These are phyloP conservation scores for Pseudois nayaur DNA, from an alignment of 2,113 vertebrate genomes.

Conservation along the genomic window DNA sequence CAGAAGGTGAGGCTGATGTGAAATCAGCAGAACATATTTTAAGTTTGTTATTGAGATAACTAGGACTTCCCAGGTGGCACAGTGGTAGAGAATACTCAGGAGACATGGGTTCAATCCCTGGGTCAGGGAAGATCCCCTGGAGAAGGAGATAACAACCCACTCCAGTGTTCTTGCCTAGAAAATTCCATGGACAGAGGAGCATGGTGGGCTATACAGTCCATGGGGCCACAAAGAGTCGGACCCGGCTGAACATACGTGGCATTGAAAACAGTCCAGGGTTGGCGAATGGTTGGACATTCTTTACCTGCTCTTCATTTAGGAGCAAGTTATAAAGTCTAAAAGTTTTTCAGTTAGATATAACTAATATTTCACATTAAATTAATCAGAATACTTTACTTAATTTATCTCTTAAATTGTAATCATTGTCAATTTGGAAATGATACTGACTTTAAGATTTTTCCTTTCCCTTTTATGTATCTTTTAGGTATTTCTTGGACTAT, in stretches of 20 bases:
- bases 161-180: neutral
- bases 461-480: neutral
- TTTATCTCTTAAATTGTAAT: neutral
- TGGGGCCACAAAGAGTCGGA: neutral
- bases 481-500: neutral
- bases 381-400: neutral
- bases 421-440: neutral
- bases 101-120: neutral
- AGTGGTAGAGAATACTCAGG: neutral
- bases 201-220: fast-evolving
- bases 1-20: conserved; percentile 86
- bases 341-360: neutral
- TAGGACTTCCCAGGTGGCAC: neutral
- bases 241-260: neutral
- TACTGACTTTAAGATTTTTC: neutral
- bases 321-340: neutral
- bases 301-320: neutral
- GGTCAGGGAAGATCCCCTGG: neutral
- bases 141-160: neutral
- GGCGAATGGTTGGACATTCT: neutral
- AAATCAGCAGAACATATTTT: neutral
- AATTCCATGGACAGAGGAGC: neutral
- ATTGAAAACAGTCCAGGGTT: neutral
- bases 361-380: neutral
- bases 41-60: fast-evolving